Evolutionary conservation across 2,113 vertebrate species (phyloP), one percentile per base, ranked within the genome.

Genomic region (Alethe diademata): DNA sequence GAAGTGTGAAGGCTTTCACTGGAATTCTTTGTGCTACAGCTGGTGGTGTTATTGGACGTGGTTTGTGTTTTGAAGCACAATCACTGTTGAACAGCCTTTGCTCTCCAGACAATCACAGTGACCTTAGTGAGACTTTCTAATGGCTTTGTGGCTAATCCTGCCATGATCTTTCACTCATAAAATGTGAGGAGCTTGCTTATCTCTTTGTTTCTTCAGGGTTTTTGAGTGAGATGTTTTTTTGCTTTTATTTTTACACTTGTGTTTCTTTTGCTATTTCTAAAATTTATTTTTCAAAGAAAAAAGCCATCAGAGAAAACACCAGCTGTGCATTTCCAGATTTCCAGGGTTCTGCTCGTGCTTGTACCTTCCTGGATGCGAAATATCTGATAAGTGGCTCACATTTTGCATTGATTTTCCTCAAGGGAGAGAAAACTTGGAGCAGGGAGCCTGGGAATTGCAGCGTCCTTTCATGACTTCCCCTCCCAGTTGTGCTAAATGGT

Each of bases 381-480:
- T 50, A 88, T 64, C 56, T 72, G 61, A 76, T 81, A 88, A 95
- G 71, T 51, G 71, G 17, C 65, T 91, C 66, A 15, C 50, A 75
- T 78, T 48, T 93, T 54, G 65, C 85, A 88, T 40, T 74, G 81
- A 96, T 86, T 96, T 95, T 85, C 69, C 50, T 90, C 86, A 25
- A 72, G 83, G 71, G 60, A 95, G 67, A 80, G 56, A 51, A 91
- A 89, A 74, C 57, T 33, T 51, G 82, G 87, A 88, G 72, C 92
- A 53, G 54, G 38, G 85, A 75, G n/a, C 29, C n/a, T 73, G 72
- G 78, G 70, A 93, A 87, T 87, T 57, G 67, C 50, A 35, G 66
- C 14, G 61, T 62, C 60, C 81, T 85, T 82, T 35, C 71, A 65
- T 66, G 45, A 6, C 18, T 45, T 16, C 53, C 31, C 45, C 88